These are phyloP conservation scores for Diarsia dahlii DNA, from an alignment of 2,888 invertebrate genomes.

Conservation along the genomic window DNA sequence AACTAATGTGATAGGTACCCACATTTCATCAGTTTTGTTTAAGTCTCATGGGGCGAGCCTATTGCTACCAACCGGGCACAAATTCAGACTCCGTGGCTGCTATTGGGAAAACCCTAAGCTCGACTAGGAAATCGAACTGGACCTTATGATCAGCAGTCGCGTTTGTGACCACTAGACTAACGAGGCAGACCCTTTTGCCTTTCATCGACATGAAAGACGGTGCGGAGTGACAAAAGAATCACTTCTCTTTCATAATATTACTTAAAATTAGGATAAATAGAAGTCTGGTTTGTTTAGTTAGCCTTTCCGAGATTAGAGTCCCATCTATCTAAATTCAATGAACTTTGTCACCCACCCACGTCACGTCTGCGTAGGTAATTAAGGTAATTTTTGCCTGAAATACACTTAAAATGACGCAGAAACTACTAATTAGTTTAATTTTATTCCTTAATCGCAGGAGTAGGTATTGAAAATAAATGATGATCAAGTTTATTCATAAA, in stretches of 20 bases:
- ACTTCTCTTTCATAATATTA: neutral
- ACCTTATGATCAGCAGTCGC: too few relatives aligned
- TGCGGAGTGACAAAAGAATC: neutral
- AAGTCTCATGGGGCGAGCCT: too few relatives aligned
- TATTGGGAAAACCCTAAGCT: too few relatives aligned
- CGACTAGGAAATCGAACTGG: too few relatives aligned
- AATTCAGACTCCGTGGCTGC: too few relatives aligned
- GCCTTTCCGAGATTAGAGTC: neutral
- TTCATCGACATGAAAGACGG: neutral
- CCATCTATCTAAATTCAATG: constrained; percentile 7
- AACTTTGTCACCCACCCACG: constrained; percentile 23
- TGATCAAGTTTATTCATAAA: constrained; percentile 21
- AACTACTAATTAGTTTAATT: constrained; percentile 6
- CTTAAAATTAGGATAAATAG: neutral
- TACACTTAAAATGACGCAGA: constrained; percentile 11
- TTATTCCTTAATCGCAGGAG: neutral
- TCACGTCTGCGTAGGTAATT: neutral
- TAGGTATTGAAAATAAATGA: constrained; percentile 33
- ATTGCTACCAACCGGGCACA: too few relatives aligned
- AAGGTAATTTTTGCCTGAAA: neutral
- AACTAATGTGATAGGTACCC: too few relatives aligned
- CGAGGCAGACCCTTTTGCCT: neutral
- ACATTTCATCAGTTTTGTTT: too few relatives aligned
- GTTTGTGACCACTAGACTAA: too few relatives aligned
- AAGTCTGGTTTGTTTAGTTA: neutral